Evolutionary conservation across 2,113 vertebrate genomes (phyloP), one percentile per base, ranked within the genome.

Genomic region (Bubo scandiacus): DNA sequence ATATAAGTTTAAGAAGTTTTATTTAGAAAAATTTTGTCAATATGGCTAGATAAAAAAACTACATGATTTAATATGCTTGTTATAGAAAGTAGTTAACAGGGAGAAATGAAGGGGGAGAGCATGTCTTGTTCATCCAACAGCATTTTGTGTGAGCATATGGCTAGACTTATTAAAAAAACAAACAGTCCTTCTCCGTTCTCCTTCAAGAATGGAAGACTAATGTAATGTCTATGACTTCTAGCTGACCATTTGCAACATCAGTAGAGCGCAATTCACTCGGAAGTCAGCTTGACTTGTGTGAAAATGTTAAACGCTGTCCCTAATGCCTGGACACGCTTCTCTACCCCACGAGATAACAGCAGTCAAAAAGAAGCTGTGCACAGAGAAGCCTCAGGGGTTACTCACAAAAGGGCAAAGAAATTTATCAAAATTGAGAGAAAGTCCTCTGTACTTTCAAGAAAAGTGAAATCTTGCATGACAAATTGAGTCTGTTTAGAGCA

Each of bases 321-420:
- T 82, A 75, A 58, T 77, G 49, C 81, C 32, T 57, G 88, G 67
- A n/a, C 54, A 90, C 7, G 29, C 82, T 90, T 87, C 82, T 73
- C 58, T 82, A 9, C 30, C 81, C 70, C 51, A 22, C 3, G 51
- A 94, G 88, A 70, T 81, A 82, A 61, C 72, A 92, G 85, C 85
- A 92, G 79, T 27, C 61, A 58, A 43, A 92, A 80, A 75, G 85
- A 94, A 95, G 61, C 26, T 80, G 55, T 68, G 63, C 80, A 63
- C 6, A 23, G 49, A 57, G 68, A 80, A 81, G 49, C 66, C 91
- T 88, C 86, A 38, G 59, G 74, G 85, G 58, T 67, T 93, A 23
- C 66, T 95, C 55, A 22, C 52, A 51, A 97, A 97, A 97, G 94
- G 88, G 92, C 92, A 97, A 86, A 63, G 92, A 82, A 90, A 96